Percentiles rank a stretch among this genome's conserved stretches.
phyloP scores from a whole-genome alignment of 2,113 vertebrate species.

The Micronycteris hirsuta region DNA sequence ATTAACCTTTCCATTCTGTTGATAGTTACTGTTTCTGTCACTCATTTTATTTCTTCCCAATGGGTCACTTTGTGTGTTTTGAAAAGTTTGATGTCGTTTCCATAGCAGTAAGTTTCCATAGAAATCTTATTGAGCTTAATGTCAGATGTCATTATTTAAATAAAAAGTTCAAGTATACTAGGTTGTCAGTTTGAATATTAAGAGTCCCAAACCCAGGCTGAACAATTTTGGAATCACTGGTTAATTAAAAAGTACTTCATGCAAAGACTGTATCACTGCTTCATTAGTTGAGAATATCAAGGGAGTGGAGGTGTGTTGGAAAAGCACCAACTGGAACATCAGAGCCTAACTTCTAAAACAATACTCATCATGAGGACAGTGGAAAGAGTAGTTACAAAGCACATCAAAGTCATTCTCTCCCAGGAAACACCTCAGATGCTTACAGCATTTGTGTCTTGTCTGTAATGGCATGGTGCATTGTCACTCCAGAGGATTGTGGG shows the following conservation, averaged over 20 bases:
- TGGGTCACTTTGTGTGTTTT: slow-evolving; percentile 53
- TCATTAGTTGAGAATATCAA: slow-evolving; percentile 52
- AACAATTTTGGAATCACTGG: slow-evolving; percentile 48
- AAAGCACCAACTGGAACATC: slow-evolving; percentile 32
- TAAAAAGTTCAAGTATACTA: slow-evolving; percentile 21
- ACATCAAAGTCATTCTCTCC: neutral
- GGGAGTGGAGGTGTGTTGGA: neutral
- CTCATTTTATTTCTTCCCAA: slow-evolving; percentile 33
- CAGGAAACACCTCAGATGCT: neutral
- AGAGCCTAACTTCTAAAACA: neutral
- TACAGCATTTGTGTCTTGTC: neutral
- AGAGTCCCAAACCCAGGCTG: slow-evolving; percentile 23
- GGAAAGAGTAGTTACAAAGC: neutral
- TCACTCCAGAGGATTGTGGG: neutral
- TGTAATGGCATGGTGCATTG: neutral
- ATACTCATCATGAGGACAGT: neutral
- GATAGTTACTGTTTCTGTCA: slow-evolving; percentile 27
- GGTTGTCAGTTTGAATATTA: slow-evolving; percentile 38
- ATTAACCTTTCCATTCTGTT: slow-evolving; percentile 34
- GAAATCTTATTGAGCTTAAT: slow-evolving; percentile 57
- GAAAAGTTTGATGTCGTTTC: slow-evolving; percentile 48
- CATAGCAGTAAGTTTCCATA: slow-evolving; percentile 53
- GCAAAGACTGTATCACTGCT: slow-evolving; percentile 22
- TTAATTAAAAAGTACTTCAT: slow-evolving; percentile 66
- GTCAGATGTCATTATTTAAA: slow-evolving; percentile 55